Conservation (phyloP, 2,888 invertebrate genomes). For the Amphimallon solstitiale region DNA sequence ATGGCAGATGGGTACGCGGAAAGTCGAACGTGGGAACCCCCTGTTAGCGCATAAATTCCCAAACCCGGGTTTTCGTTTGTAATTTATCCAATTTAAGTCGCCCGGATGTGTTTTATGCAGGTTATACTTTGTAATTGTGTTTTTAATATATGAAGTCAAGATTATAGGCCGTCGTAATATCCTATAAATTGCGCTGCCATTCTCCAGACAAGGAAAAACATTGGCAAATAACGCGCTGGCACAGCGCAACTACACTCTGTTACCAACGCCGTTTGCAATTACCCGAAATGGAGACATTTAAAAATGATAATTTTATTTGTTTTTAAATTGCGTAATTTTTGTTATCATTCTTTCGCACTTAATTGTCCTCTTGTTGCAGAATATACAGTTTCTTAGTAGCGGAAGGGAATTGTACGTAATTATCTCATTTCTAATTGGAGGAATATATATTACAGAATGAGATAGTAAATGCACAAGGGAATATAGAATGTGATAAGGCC, state of each 20-base stretch:
- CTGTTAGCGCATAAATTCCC: slow-evolving; percentile 47
- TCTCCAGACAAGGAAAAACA: neutral
- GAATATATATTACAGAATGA: no score
- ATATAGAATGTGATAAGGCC: no score
- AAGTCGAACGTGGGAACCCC: neutral
- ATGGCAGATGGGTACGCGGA: slow-evolving; percentile 11
- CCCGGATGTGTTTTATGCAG: slow-evolving; percentile 45
- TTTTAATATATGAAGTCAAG: slow-evolving; percentile 47
- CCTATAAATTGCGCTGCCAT: slow-evolving; percentile 15
- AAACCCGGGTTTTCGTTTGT: slow-evolving; percentile 48
- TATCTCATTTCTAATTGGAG: no score
- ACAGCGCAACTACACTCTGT: neutral
- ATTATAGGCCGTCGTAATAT: slow-evolving; percentile 40
- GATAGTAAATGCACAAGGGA: no score
- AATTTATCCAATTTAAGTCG: slow-evolving; percentile 48
- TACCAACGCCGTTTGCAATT: slow-evolving; percentile 2
- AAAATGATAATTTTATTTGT: neutral
- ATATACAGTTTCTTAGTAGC: neutral
- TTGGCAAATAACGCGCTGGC: neutral
- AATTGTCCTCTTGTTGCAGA: neutral
- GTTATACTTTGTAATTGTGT: slow-evolving; percentile 47
- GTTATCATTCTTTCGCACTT: neutral
- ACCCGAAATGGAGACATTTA: slow-evolving; percentile 6
- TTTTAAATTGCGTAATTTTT: neutral
- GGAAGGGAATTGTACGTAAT: neutral